These are phyloP conservation scores for Gallinago paraguaiae DNA, from an alignment of 2,113 vertebrate genomes.

Conservation along the genomic window DNA sequence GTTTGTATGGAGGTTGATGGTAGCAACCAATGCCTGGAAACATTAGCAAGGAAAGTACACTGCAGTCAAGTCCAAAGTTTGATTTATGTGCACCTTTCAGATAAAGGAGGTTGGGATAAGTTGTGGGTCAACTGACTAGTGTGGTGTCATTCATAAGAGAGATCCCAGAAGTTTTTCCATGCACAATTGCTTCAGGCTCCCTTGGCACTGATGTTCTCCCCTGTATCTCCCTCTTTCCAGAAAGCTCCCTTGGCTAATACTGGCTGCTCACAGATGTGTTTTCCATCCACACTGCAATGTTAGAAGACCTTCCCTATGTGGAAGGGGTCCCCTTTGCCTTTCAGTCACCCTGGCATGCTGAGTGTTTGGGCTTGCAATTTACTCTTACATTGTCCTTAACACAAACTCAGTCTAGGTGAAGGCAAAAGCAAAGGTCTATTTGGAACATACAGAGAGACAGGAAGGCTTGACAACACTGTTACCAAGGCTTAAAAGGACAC, in stretches of 20 bases:
- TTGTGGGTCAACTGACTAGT: background rate
- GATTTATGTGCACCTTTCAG: background rate
- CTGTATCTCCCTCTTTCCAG: background rate
- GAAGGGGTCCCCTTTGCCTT: background rate
- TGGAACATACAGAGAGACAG: background rate
- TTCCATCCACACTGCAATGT: constrained; percentile 1
- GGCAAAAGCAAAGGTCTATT: background rate
- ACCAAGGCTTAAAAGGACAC: background rate
- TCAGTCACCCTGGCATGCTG: background rate
- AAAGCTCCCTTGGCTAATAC: background rate
- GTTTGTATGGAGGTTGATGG: background rate
- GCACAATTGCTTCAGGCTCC: background rate
- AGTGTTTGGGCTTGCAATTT: background rate
- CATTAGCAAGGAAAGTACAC: background rate
- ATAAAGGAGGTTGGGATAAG: constrained; percentile 3
- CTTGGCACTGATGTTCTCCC: background rate
- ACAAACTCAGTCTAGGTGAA: background rate
- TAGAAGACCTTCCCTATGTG: background rate
- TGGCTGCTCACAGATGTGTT: constrained; percentile 24
- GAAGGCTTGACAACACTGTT: fast-evolving
- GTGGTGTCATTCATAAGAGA: background rate
- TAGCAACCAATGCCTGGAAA: background rate
- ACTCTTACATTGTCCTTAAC: background rate
- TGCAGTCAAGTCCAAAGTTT: background rate
- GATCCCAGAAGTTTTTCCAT: constrained; percentile 36